Evolutionary conservation across 1,140 invertebrate genomes (phyloP).

Genomic region (Scaptomyza graminum): DNA sequence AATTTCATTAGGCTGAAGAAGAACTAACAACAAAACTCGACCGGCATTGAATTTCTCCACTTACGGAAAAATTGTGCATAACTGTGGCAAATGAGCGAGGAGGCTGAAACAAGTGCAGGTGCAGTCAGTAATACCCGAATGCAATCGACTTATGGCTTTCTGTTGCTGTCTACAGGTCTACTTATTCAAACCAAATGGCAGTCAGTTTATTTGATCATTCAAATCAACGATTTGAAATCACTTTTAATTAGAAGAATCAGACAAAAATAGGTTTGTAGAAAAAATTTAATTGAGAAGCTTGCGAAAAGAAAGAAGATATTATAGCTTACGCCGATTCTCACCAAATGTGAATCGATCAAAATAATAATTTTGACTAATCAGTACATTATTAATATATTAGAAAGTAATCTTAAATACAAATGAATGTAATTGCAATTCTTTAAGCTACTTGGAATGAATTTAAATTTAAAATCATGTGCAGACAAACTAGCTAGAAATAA

Average conservation of each 20-base stretch:
- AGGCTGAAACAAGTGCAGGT: background rate
- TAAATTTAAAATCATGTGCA: no score
- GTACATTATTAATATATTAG: no score
- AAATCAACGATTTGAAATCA: background rate
- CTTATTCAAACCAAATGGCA: background rate
- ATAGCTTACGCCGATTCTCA: no score
- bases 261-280: no score
- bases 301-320: no score
- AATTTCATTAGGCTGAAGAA: constrained; percentile 43
- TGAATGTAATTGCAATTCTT: no score
- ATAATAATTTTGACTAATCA: no score
- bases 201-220: background rate
- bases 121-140: background rate
- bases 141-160: background rate
- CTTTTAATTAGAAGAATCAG: background rate
- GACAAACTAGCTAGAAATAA: no score
- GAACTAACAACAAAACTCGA: background rate
- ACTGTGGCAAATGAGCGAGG: constrained; percentile 6
- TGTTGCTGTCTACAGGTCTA: background rate
- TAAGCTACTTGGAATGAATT: no score
- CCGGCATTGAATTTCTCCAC: constrained; percentile 32
- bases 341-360: no score
- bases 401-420: no score
- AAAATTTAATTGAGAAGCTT: no score
- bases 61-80: constrained; percentile 7